Percentiles rank a stretch among this genome's conserved stretches.
Evolutionary conservation across 2,888 invertebrate genomes (phyloP).

Genomic region (Drosophila fungiperda): DNA sequence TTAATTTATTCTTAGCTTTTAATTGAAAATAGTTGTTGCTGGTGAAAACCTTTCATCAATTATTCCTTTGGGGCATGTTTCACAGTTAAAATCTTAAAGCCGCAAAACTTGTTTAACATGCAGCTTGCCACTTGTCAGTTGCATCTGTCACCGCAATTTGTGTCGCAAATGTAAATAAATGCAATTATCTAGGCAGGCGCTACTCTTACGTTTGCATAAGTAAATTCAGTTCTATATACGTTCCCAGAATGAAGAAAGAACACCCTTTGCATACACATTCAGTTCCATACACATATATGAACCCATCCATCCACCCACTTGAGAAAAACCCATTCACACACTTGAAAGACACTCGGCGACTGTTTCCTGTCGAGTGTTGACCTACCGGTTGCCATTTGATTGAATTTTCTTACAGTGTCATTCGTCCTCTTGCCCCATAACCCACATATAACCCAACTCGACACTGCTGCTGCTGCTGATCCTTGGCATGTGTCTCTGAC

Average conservation of each 20-base stretch:
- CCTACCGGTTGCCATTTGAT: slow-evolving; percentile 55
- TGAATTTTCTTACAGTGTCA: slow-evolving; percentile 52
- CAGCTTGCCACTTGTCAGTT: slow-evolving; percentile 28
- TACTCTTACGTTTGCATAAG: slow-evolving; percentile 17
- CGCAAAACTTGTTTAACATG: slow-evolving; percentile 9
- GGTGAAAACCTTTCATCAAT: not conserved
- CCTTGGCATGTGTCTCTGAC: slow-evolving; percentile 17
- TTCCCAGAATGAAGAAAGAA: not conserved
- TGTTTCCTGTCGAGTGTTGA: slow-evolving; percentile 46
- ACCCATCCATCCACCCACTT: slow-evolving; percentile 1
- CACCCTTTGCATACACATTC: slow-evolving; percentile 1
- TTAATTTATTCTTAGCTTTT: not conserved
- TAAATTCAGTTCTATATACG: slow-evolving; percentile 29
- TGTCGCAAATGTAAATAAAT: slow-evolving; percentile 61
- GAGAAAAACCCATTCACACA: not conserved
- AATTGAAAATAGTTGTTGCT: not conserved
- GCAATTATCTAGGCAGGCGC: slow-evolving; percentile 54
- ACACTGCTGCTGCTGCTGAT: not conserved
- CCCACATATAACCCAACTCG: slow-evolving; percentile 5
- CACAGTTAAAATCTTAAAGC: slow-evolving; percentile 17
- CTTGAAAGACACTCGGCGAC: slow-evolving; percentile 20
- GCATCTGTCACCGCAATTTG: slow-evolving; percentile 57
- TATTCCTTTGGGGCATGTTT: not conserved
- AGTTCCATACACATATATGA: not conserved
- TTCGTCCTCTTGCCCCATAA: slow-evolving; percentile 1